phyloP scores from a whole-genome alignment of 1,140 invertebrate species.

The Ceratina japonica region DNA sequence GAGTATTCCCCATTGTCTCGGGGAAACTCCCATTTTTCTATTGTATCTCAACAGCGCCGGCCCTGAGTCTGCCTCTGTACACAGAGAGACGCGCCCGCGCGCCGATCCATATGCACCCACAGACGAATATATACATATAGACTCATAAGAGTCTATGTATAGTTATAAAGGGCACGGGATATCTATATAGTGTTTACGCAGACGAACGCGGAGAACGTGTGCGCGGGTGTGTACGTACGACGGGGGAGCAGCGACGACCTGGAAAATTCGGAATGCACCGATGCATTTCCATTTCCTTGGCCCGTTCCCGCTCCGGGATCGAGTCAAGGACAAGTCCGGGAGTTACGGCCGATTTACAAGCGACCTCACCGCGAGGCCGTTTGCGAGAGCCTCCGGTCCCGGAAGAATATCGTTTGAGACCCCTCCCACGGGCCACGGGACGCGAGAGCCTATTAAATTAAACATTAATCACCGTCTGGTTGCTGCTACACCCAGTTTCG shows the following conservation, averaged over 20 bases:
- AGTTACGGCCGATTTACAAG: slow-evolving; percentile 8
- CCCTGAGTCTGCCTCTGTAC: slow-evolving; percentile 13
- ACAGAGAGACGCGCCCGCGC: too few relatives aligned
- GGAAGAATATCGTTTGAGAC: not conserved
- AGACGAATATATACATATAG: too few relatives aligned
- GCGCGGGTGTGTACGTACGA: too few relatives aligned
- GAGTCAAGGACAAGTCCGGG: slow-evolving; percentile 22
- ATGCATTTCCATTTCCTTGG: slow-evolving; percentile 16
- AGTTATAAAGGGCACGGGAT: too few relatives aligned
- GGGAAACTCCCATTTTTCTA: slow-evolving; percentile 42
- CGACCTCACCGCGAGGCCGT: not conserved
- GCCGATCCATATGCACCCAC: too few relatives aligned
- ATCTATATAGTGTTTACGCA: too few relatives aligned
- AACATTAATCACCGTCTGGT: not conserved
- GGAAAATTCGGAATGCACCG: slow-evolving; percentile 33
- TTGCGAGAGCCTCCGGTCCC: not conserved
- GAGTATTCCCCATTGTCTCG: slow-evolving; percentile 47
- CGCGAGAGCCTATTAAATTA: not conserved
- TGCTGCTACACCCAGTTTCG: not conserved
- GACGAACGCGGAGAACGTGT: too few relatives aligned
- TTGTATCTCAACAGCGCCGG: slow-evolving; percentile 33
- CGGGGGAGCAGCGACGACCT: not conserved
- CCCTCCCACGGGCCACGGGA: not conserved
- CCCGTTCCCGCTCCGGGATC: not conserved
- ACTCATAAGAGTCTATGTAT: too few relatives aligned